Conservation (phyloP, 2,797 vertebrate genomes). For the Rhynchonycteris naso region DNA sequence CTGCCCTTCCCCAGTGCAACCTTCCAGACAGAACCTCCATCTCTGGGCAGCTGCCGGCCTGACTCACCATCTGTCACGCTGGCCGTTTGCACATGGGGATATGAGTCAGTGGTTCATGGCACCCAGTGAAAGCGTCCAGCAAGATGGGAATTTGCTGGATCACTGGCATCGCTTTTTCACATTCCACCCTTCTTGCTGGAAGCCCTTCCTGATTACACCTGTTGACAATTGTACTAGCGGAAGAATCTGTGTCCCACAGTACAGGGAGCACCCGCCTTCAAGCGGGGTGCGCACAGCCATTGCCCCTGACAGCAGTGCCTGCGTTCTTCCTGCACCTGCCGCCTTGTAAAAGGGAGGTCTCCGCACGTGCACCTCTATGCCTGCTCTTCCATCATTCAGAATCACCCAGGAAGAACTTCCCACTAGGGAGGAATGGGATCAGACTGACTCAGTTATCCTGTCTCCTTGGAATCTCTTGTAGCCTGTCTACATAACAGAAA, state of each 20-base stretch:
- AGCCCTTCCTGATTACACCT: background rate
- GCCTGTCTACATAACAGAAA: background rate
- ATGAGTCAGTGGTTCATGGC: background rate
- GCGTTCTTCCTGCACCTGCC: background rate
- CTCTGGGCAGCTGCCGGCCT: constrained; percentile 43
- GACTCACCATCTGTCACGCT: constrained; percentile 68
- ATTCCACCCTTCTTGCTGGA: background rate
- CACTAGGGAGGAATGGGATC: background rate
- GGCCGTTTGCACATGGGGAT: constrained; percentile 32
- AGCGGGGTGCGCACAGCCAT: background rate
- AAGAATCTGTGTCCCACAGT: background rate
- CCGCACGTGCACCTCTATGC: background rate
- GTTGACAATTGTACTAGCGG: background rate
- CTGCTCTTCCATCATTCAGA: background rate
- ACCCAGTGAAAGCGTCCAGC: background rate
- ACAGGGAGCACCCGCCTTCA: background rate
- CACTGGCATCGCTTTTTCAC: background rate
- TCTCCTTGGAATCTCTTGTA: background rate
- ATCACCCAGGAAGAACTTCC: background rate
- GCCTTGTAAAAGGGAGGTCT: background rate
- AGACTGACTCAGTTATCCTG: background rate
- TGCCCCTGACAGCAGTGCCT: background rate
- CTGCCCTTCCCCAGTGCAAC: background rate
- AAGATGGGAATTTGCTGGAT: background rate
- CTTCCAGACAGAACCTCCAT: background rate